These are phyloP conservation scores for Mustela nigripes DNA, from an alignment of 2,113 vertebrate species.

Conservation along the genomic window DNA sequence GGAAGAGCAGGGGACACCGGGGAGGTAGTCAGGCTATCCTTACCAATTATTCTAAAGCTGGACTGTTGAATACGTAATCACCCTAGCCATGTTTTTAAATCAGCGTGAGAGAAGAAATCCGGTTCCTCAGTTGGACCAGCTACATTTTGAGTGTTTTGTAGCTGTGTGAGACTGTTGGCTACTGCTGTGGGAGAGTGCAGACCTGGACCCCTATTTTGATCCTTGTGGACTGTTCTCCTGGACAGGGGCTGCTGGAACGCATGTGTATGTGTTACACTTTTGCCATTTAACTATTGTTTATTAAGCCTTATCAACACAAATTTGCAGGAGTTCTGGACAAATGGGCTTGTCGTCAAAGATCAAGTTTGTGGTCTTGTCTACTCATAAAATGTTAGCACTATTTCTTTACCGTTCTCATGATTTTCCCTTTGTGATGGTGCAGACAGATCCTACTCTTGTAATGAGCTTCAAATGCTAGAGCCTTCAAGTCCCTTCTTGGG, in stretches of 20 bases:
- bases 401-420: background rate
- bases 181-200: background rate
- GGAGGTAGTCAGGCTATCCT: accelerated
- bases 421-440: background rate
- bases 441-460: background rate
- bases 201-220: background rate
- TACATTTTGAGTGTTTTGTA: no score
- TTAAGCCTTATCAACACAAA: background rate
- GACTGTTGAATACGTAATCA: accelerated
- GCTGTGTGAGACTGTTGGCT: accelerated
- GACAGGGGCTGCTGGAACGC: background rate
- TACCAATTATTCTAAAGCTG: background rate
- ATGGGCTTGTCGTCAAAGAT: background rate
- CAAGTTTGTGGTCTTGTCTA: background rate
- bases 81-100: background rate
- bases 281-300: background rate
- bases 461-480: background rate
- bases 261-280: background rate
- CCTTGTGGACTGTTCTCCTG: background rate
- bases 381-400: background rate
- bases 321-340: background rate
- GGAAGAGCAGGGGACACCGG: accelerated
- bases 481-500: background rate
- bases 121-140: background rate
- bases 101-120: background rate